Evolutionary conservation across 2,888 invertebrate species (phyloP), one percentile per base, ranked within the genome.

Genomic region (Mayetiola destructor): DNA sequence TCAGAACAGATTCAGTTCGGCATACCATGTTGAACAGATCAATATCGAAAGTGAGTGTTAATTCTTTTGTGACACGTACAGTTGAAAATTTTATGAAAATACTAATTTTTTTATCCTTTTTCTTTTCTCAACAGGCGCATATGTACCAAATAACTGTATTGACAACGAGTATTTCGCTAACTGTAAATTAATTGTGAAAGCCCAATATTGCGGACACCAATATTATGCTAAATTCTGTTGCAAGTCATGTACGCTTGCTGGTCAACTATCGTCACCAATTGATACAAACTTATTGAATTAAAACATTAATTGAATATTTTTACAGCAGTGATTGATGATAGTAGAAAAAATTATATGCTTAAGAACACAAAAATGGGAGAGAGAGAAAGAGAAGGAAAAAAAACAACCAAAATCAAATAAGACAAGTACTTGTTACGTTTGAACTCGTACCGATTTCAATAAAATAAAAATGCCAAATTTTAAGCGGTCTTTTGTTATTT

Each of bases 151-250:
- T 12, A 81, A 81, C 65, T 95, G 95, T 69, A 83, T 81, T 55
- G 94, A 95, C 74, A 91, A 85, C 68, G 81, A 82, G 40, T 85
- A 81, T 77, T 88, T 91, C 69, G 93, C 94, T 56, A 88, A 92
- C 68, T 96, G 95, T 71, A 76, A 79, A 42, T 77, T 94, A 58
- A 94, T 95, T 64, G 91, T 95, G 3, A 76, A 79, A 66, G 91
- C 84, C 58, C 78, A 79, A 58, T 89, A 85, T 70, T 96, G 95
- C 70, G 75, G 76, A n/a, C 91, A 95, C 75, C 78, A 79, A 62
- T 95, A 93, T 75, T 96, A 95, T 73, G 89, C 90, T 62, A 80
- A 79, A 72, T 92, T 93, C 80, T 96, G 95, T 73, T 96, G 95
- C 74, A 81, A 84, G 69, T 91, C 93, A 1, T 95, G 95, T 70